Percentiles rank a stretch among this genome's conserved stretches.
Evolutionary conservation across 2,113 vertebrate genomes (phyloP).

Genomic region (Phasianus colchicus): DNA sequence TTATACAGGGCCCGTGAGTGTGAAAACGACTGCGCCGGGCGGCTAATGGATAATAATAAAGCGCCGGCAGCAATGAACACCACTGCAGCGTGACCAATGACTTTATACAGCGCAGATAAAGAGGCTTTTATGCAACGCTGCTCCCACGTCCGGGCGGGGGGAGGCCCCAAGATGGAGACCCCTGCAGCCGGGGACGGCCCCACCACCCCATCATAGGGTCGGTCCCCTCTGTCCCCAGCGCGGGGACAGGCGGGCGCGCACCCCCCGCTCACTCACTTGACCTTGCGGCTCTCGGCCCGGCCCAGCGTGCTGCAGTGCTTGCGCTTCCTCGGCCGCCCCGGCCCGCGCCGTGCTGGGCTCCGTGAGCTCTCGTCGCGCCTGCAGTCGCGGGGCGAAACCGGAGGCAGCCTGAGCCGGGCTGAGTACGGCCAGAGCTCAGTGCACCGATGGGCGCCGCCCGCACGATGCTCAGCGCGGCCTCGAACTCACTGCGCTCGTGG

Average conservation of each 20-base stretch:
- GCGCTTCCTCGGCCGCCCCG: conserved; percentile 92
- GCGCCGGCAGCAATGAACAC: conserved; percentile 69
- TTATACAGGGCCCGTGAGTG: conserved; percentile 80
- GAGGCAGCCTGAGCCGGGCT: background rate
- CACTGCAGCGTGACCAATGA: conserved; percentile 78
- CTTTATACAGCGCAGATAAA: conserved; percentile 68
- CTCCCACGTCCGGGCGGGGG: conserved; percentile 4
- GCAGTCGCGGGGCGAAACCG: background rate
- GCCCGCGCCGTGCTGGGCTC: conserved; percentile 91
- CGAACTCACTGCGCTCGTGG: too few relatives aligned
- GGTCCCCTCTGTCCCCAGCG: background rate
- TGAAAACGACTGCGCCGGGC: conserved; percentile 74
- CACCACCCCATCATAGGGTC: background rate
- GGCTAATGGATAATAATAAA: conserved; percentile 81
- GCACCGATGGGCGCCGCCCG: background rate
- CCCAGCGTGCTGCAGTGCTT: conserved; percentile 80
- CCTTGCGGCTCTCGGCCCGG: conserved; percentile 83
- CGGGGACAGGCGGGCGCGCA: background rate
- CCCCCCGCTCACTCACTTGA: conserved; percentile 85
- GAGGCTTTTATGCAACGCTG: conserved; percentile 66
- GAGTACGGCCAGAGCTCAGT: background rate
- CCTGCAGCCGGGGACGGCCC: rapidly evolving
- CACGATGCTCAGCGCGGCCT: too few relatives aligned
- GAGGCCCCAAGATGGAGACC: background rate
- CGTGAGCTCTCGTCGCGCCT: conserved; percentile 94